Evolutionary conservation across 2,888 invertebrate genomes (phyloP).

Genomic region (Oasisia sp.): DNA sequence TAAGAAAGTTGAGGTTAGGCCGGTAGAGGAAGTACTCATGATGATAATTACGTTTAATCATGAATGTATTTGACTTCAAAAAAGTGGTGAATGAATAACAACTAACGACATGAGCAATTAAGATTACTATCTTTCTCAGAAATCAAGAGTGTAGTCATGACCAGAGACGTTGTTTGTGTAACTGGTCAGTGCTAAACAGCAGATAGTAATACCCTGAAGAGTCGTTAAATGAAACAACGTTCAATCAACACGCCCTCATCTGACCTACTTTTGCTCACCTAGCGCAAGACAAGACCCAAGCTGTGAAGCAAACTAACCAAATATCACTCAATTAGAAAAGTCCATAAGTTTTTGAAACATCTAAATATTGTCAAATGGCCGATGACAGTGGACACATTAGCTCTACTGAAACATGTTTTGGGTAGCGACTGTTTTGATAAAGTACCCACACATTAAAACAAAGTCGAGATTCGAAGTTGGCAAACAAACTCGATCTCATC

Average conservation of each 20-base stretch:
- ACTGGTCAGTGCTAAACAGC: neutral
- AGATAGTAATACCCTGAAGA: no score
- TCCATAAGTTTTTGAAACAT: neutral
- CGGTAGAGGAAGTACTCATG: no score
- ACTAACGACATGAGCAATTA: neutral
- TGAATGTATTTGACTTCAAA: neutral
- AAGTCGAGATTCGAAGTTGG: conserved; percentile 6
- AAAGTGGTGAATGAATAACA: neutral
- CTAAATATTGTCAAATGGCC: neutral
- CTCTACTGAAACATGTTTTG: neutral
- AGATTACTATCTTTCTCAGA: neutral
- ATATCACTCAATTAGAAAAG: neutral
- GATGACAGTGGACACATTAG: neutral
- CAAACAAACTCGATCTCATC: neutral
- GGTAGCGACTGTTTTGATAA: neutral
- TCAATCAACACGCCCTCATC: neutral
- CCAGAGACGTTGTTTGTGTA: neutral
- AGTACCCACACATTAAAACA: neutral
- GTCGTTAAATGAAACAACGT: neutral
- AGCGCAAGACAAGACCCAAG: neutral
- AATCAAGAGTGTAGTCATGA: neutral
- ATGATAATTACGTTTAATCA: no score
- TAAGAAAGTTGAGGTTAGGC: no score
- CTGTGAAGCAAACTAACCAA: neutral
- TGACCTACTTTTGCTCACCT: conserved; percentile 17